A percentile compares a stretch with the other conserved stretches of the same genome.
Conservation (phyloP, 2,113 vertebrate genomes). For the Syngnathoides biaculeatus region DNA sequence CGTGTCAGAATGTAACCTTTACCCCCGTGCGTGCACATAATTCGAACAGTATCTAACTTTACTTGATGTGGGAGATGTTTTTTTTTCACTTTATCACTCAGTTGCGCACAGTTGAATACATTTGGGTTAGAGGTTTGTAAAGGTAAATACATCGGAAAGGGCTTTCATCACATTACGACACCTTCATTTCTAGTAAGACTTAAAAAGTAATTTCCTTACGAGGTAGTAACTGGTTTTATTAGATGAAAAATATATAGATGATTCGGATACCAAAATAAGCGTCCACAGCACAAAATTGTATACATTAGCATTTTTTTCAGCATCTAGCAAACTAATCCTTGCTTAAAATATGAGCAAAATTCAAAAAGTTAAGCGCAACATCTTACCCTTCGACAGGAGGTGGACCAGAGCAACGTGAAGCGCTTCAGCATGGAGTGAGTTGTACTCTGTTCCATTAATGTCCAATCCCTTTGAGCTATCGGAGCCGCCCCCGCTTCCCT, state of each 20-base stretch:
- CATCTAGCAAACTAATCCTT: background rate
- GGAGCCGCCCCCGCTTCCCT: background rate
- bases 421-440: background rate
- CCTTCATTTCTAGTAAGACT: background rate
- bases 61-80: background rate
- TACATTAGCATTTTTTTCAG: background rate
- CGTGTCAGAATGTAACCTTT: background rate
- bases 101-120: background rate
- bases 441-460: background rate
- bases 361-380: background rate
- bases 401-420: background rate
- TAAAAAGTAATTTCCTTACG: background rate
- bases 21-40: background rate
- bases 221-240: background rate
- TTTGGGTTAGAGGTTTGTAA: background rate
- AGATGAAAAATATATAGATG: background rate
- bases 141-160: background rate
- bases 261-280: too few species aligned
- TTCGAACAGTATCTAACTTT: background rate
- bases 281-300: background rate
- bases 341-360: background rate
- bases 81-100: background rate
- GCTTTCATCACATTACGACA: background rate
- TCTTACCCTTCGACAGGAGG: background rate
- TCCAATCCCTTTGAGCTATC: background rate